These are phyloP conservation scores for Halocynthia roretzi DNA, from an alignment of 23 tunicate genomes.

Conservation along the genomic window DNA sequence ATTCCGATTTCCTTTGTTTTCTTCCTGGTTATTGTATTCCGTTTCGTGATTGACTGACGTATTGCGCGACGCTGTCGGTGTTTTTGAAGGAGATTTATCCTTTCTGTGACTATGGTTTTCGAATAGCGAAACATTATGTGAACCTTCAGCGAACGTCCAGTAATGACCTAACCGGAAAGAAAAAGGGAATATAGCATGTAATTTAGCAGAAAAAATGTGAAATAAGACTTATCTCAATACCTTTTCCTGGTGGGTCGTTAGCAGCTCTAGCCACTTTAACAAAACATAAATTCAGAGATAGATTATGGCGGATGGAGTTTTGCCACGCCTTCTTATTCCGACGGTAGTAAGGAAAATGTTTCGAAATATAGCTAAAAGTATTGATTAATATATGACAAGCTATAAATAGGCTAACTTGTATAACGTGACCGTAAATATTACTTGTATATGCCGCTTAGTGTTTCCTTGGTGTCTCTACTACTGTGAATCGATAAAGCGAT, in stretches of 20 bases:
- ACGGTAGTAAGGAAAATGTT: conserved; percentile 55
- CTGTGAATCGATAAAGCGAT: conserved; percentile 69
- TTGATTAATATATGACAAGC: background rate
- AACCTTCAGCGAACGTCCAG: conserved; percentile 70
- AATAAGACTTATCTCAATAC: conserved; percentile 2
- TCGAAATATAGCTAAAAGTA: conserved; percentile 46
- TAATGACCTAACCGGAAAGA: conserved; percentile 38
- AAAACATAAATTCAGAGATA: conserved; percentile 65
- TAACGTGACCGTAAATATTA: background rate
- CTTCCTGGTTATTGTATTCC: background rate
- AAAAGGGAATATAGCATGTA: background rate
- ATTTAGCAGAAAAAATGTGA: background rate
- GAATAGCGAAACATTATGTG: conserved; percentile 41
- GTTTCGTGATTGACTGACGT: background rate
- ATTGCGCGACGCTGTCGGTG: background rate
- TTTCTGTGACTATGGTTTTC: conserved; percentile 6
- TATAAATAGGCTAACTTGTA: background rate
- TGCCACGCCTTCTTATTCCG: conserved; percentile 73
- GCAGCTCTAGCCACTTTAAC: conserved; percentile 43
- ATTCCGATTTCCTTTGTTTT: background rate
- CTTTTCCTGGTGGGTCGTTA: conserved; percentile 84
- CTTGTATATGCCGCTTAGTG: conserved; percentile 77
- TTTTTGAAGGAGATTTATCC: too few species aligned
- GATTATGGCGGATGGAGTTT: conserved; percentile 74
- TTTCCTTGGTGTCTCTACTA: conserved; percentile 34